Base-by-base conservation (phyloP, 2,888 invertebrate species). In the Ophion ellenae region DNA sequence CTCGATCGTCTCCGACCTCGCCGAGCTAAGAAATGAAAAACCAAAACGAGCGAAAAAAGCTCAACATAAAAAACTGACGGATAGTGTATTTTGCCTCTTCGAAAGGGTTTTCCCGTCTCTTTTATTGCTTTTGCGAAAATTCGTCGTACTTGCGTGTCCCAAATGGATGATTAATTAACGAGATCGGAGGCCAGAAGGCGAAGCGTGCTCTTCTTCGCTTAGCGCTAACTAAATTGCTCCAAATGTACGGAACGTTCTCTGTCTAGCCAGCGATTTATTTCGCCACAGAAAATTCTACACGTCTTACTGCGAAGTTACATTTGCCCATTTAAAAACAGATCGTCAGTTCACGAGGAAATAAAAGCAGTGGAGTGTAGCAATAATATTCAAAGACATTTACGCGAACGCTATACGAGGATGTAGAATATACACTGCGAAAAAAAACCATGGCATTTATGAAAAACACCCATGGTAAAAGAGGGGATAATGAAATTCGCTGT, bases 141-240 rank as follows among this genome's bases (percentile, higher is more conserved):
- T 67, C 40, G 14, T 36, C 36, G 63, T 66, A 53, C 63, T 66
- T 66, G 73, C 40, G 57, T 57, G 59, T 45, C 70, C 63, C 67
- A 47, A 80, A 81, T 81, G 67, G 69, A 83, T 83, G 80, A 80
- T 81, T 83, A 83, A 86, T 83, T 80, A 80, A 32, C 71, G 76
- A 69, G 67, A 83, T 76, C 78, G 80, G 53, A 67, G 28, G 36
- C 11, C 28, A 36, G 17, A 63, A 53, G 47, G 73, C 63, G 63
- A 53, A 81, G 36, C 28, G 7, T 5, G 0, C 45, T 59, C 40
- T 40, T 73, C 57, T 66, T 74, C 24, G 40, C 57, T 57, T 20
- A 74, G 11, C 40, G 53, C 73, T 73, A 66, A 73, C 57, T 17
- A 53, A 74, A 74, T 81, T n/a, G 66, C 32, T 28, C 59, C 17